phyloP scores from a whole-genome alignment of 2,888 invertebrate species.

The Anthophora plumipes region DNA sequence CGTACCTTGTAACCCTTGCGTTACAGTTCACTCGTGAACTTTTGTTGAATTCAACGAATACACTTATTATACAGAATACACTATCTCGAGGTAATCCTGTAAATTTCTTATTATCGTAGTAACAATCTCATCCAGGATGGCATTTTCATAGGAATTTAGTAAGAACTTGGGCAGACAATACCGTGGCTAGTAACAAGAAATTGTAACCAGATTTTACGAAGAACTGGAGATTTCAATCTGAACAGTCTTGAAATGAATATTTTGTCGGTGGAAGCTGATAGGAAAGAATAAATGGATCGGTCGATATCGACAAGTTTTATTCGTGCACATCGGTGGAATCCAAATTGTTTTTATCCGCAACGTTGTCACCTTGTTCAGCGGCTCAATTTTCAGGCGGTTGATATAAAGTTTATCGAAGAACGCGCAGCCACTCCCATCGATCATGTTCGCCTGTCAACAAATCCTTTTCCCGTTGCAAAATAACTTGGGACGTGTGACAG shows the following conservation, averaged over 20 bases:
- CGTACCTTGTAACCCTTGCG: too few relatives aligned
- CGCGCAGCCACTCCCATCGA: constrained; percentile 43
- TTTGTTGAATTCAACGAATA: constrained; percentile 48
- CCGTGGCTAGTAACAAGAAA: too few relatives aligned
- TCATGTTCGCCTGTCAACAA: constrained; percentile 38
- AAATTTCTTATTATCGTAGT: constrained; percentile 39
- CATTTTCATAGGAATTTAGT: too few relatives aligned
- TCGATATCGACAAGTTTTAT: constrained; percentile 8
- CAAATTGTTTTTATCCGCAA: constrained; percentile 32
- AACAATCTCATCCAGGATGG: constrained; percentile 3
- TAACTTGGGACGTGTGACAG: constrained; percentile 6
- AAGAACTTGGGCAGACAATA: too few relatives aligned
- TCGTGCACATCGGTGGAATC: background rate
- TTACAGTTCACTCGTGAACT: constrained; percentile 60
- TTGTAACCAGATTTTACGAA: background rate
- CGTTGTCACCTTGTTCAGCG: constrained; percentile 1
- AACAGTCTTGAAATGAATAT: background rate
- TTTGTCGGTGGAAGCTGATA: background rate
- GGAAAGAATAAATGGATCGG: background rate
- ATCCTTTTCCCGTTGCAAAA: constrained; percentile 18
- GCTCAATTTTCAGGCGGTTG: constrained; percentile 41
- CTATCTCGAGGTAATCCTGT: constrained; percentile 36
- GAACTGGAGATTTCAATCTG: constrained; percentile 8
- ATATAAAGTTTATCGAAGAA: constrained; percentile 51
- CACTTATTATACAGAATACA: constrained; percentile 15